Conservation (phyloP, 2,888 invertebrate species). For the Ophraella communa region DNA sequence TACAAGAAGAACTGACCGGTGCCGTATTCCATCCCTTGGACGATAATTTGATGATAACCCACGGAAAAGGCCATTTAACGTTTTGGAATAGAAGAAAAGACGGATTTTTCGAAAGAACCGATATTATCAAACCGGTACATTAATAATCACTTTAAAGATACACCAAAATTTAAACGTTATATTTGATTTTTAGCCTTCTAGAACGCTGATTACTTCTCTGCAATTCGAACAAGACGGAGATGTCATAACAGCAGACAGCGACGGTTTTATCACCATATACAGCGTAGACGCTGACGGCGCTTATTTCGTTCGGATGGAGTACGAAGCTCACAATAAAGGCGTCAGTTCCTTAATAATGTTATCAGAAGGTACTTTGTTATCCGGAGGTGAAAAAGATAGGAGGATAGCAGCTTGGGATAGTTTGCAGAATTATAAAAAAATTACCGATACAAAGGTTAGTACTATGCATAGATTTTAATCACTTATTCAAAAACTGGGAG, state of each 20-base stretch:
- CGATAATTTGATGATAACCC: constrained; percentile 89
- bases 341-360: constrained; percentile 87
- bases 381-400: constrained; percentile 89
- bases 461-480: background rate
- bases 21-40: constrained; percentile 91
- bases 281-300: constrained; percentile 86
- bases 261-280: constrained; percentile 90
- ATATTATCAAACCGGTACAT: constrained; percentile 82
- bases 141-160: background rate
- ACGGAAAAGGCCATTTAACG: constrained; percentile 88
- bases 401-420: constrained; percentile 94
- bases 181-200: constrained; percentile 70
- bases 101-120: constrained; percentile 88
- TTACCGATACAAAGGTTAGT: constrained; percentile 84
- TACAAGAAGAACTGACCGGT: constrained; percentile 87
- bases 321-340: constrained; percentile 87
- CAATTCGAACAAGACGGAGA: constrained; percentile 92
- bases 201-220: constrained; percentile 84
- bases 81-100: constrained; percentile 93
- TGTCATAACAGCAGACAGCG: constrained; percentile 90
- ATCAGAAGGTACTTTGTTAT: constrained; percentile 87
- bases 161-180: background rate
- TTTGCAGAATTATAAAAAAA: constrained; percentile 85
- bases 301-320: constrained; percentile 87
- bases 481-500: too few relatives aligned